A percentile compares a stretch with the other conserved stretches of the same genome.
Conservation (phyloP, 2,888 invertebrate genomes). For the Caradrina clavipalpis region DNA sequence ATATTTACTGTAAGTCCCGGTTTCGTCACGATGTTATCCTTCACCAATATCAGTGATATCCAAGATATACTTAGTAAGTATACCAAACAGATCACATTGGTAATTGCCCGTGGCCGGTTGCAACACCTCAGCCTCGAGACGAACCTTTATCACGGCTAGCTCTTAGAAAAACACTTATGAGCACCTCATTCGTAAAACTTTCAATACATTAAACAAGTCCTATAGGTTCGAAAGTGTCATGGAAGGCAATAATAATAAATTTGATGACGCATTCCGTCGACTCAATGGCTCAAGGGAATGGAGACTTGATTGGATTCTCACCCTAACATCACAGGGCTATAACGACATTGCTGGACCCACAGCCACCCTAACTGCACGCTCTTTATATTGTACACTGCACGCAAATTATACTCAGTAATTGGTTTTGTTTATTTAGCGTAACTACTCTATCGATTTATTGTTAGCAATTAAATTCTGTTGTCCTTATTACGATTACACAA, state of each 20-base stretch:
- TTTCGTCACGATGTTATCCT: too few species aligned
- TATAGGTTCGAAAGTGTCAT: conserved; percentile 55
- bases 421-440: conserved; percentile 18
- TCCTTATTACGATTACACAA: neutral
- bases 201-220: conserved; percentile 48
- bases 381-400: conserved; percentile 33
- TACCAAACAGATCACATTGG: too few species aligned
- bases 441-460: neutral
- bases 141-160: too few species aligned
- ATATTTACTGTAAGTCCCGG: too few species aligned
- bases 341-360: conserved; percentile 48
- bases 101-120: too few species aligned
- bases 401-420: conserved; percentile 43
- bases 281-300: conserved; percentile 61
- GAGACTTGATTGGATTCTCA: conserved; percentile 74
- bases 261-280: conserved; percentile 58
- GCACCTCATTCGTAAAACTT: conserved; percentile 7
- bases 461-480: conserved; percentile 4
- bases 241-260: conserved; percentile 62
- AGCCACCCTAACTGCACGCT: conserved; percentile 40
- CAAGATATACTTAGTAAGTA: too few species aligned
- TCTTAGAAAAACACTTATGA: neutral
- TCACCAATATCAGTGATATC: too few species aligned
- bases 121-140: too few species aligned
- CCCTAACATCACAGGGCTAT: conserved; percentile 51